Evolutionary conservation across 2,797 vertebrate species (phyloP).

Genomic region (Aphelocoma californica): DNA sequence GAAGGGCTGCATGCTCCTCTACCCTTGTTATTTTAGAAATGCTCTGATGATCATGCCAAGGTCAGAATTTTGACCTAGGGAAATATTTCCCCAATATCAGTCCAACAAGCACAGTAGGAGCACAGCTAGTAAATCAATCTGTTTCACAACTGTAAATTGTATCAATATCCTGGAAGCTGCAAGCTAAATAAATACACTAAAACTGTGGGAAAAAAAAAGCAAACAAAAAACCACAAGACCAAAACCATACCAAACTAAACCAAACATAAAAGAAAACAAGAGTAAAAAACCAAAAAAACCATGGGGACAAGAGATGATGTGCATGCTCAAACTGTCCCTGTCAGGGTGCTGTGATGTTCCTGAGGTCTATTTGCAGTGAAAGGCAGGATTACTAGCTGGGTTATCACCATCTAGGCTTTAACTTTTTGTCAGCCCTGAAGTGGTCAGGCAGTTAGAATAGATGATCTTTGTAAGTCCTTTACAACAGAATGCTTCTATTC

Average conservation of each 20-base stretch:
- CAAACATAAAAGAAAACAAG: not conserved
- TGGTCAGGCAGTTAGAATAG: not conserved
- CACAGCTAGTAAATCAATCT: not conserved
- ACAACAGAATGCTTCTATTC: not conserved
- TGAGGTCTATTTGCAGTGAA: not conserved
- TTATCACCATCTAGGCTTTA: not conserved
- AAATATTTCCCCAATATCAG: not conserved
- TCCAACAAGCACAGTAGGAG: not conserved
- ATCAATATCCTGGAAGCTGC: not conserved
- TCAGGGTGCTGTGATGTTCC: not conserved
- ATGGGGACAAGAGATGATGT: rapidly evolving
- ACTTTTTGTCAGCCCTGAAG: not conserved
- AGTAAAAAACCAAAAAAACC: too few species aligned
- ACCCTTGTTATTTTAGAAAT: not conserved
- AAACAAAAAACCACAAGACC: not conserved
- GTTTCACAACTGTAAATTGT: not conserved
- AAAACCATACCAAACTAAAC: not conserved
- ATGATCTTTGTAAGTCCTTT: not conserved
- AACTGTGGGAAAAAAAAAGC: not conserved
- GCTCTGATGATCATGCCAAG: not conserved
- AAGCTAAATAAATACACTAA: not conserved
- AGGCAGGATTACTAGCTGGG: not conserved
- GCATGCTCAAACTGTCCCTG: not conserved
- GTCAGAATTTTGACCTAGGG: not conserved
- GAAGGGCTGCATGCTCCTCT: not conserved